phyloP scores from a whole-genome alignment of 2,888 invertebrate species.

The Tetragonula carbonaria region DNA sequence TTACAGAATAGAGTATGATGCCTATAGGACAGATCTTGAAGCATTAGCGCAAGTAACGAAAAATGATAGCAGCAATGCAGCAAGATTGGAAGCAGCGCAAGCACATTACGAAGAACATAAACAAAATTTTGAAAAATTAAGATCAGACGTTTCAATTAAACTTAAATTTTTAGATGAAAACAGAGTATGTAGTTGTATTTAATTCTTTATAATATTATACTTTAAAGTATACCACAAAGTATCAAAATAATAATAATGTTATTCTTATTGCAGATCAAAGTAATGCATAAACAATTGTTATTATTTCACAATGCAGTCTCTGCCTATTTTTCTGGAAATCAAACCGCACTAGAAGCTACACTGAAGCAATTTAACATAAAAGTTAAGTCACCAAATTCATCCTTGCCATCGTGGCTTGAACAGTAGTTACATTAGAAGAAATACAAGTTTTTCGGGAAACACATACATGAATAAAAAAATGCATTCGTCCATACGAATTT shows the following conservation, averaged over 20 bases:
- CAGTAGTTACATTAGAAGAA: slow-evolving; percentile 84
- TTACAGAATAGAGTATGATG: slow-evolving; percentile 97
- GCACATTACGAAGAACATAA: slow-evolving; percentile 93
- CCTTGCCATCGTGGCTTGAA: slow-evolving; percentile 93
- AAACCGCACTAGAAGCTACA: slow-evolving; percentile 95
- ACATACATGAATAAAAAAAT: slow-evolving; percentile 28
- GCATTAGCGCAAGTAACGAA: slow-evolving; percentile 88
- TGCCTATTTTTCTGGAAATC: slow-evolving; percentile 98
- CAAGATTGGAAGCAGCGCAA: slow-evolving; percentile 91
- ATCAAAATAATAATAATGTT: neutral
- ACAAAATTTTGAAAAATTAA: slow-evolving; percentile 95
- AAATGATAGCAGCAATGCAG: slow-evolving; percentile 85
- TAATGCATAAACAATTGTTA: slow-evolving; percentile 98
- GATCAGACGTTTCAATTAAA: slow-evolving; percentile 97
- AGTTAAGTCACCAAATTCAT: slow-evolving; percentile 91
- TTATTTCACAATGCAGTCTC: slow-evolving; percentile 98
- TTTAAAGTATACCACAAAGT: neutral
- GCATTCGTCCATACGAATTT: slow-evolving; percentile 58
- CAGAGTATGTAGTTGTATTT: slow-evolving; percentile 88
- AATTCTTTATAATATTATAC: neutral
- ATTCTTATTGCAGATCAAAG: slow-evolving; percentile 90
- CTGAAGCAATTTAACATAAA: slow-evolving; percentile 98
- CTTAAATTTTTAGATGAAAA: slow-evolving; percentile 98
- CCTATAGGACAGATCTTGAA: slow-evolving; percentile 97
- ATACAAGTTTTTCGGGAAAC: slow-evolving; percentile 33